Evolutionary conservation across 1,140 invertebrate genomes (phyloP).

Genomic region (Drosophila repletoides): DNA sequence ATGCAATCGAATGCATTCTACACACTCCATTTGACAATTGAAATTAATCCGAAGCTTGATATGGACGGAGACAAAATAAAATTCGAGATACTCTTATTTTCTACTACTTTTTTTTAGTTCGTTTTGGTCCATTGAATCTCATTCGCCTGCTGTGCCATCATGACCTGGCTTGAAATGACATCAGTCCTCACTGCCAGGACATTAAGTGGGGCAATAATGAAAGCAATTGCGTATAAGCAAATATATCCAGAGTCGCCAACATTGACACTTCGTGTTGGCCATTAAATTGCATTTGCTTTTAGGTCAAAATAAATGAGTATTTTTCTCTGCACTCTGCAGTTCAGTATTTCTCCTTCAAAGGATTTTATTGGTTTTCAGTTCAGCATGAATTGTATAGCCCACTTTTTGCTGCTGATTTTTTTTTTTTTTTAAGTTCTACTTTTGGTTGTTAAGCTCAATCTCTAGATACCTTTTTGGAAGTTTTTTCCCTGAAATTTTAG

Average conservation of each 20-base stretch:
- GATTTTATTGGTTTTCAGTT: no score
- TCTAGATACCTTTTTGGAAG: no score
- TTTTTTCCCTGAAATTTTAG: no score
- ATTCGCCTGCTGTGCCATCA: constrained; percentile 34
- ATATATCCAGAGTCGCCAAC: constrained; percentile 28
- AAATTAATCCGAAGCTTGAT: constrained; percentile 17
- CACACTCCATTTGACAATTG: neutral
- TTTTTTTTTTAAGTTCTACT: no score
- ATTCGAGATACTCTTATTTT: constrained; percentile 10
- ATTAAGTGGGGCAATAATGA: constrained; percentile 51
- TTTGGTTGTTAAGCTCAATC: no score
- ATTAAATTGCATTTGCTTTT: constrained; percentile 58
- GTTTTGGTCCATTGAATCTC: constrained; percentile 42
- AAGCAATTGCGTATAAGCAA: constrained; percentile 41
- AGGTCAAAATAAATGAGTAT: constrained; percentile 20
- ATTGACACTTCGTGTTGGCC: constrained; percentile 23
- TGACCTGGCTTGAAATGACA: constrained; percentile 36
- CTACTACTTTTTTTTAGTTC: neutral
- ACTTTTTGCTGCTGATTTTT: no score
- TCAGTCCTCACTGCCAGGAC: constrained; percentile 29
- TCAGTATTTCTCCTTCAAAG: no score
- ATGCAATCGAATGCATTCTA: neutral
- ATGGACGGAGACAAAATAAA: neutral
- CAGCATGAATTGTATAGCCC: no score
- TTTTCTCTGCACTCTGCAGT: neutral